A percentile compares a stretch with the other conserved stretches of the same genome.
These are phyloP conservation scores for Camponotus vicinus DNA, from an alignment of 1,140 invertebrate genomes.

Conservation along the genomic window DNA sequence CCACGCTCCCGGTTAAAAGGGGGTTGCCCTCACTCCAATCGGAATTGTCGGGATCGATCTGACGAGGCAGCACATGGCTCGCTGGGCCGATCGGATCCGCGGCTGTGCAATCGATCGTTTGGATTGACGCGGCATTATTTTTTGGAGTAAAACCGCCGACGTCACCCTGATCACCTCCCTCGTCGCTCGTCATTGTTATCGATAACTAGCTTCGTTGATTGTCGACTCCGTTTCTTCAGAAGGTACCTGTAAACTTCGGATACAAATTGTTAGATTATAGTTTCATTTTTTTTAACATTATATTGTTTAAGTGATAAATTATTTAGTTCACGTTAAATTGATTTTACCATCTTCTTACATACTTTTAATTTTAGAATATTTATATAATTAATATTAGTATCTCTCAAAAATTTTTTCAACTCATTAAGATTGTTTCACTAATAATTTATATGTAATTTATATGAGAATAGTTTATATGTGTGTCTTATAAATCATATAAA, in stretches of 20 bases:
- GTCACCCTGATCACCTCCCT: slow-evolving; percentile 37
- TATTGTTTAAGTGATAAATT: too few relatives aligned
- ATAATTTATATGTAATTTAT: too few relatives aligned
- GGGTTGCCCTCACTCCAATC: slow-evolving; percentile 62
- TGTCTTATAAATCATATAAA: too few relatives aligned
- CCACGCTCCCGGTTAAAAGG: slow-evolving; percentile 18
- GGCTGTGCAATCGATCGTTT: slow-evolving; percentile 2
- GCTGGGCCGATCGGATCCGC: background rate
- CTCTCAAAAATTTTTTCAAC: too few relatives aligned
- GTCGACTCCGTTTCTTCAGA: background rate
- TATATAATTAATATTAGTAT: too few relatives aligned
- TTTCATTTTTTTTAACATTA: too few relatives aligned
- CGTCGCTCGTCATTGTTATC: slow-evolving; percentile 61
- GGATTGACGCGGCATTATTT: background rate
- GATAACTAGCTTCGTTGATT: background rate
- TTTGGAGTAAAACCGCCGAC: background rate
- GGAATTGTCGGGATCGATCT: slow-evolving; percentile 45
- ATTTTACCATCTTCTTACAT: too few relatives aligned
- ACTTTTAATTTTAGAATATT: too few relatives aligned
- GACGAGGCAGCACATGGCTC: slow-evolving; percentile 5
- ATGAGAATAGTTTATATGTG: too few relatives aligned
- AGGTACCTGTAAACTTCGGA: background rate
- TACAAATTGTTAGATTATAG: too few relatives aligned
- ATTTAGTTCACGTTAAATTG: too few relatives aligned
- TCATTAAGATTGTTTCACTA: too few relatives aligned